Evolutionary conservation across 2,797 vertebrate genomes (phyloP), one percentile per base, ranked within the genome.

Genomic region (Erithacus rubecula): DNA sequence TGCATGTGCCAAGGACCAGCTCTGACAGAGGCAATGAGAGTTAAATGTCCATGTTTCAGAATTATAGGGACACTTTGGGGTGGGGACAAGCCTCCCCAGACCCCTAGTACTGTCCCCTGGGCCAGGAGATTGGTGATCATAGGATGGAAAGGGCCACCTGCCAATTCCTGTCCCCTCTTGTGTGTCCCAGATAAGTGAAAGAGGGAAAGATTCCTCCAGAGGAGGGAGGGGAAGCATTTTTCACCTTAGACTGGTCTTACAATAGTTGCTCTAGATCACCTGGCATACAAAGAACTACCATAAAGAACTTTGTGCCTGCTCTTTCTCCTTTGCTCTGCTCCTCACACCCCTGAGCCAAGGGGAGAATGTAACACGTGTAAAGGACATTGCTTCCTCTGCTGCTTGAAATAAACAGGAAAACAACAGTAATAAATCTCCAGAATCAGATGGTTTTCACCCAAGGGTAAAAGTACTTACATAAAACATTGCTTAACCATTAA

Each of bases 401-500:
- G 70, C 63, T 39, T 32, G 44, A 69, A 91, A 89, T 55, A 83
- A 75, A 69, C 19, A 81, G 69, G 51, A 92, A 83, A 89, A 27
- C 63, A 92, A 37, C 37, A 71, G 58, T 14, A 60, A 91, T 68
- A 91, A 86, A 78, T 71, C 72, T 68, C 36, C 30, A 39, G 79
- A 34, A 81, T 91, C 64, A 62, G 94, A 36, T 29, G 43, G 52
- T 87, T 58, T 76, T 94, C 87, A 83, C 69, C 51, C 85, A 83
- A 78, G 94, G 93, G 87, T 83, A 88, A 94, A 95, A 94, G 87
- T 55, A 75, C 77, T 72, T 70, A 21, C 55, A 51, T 49, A 46
- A 92, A 86, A 55, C 60, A 62, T 55, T 78, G 94, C 83, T 94
- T 94, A 96, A 96, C 84, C 62, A 94, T 95, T 94, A 96, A 96